phyloP scores from a whole-genome alignment of 2,113 vertebrate species.

The Neomonachus schauinslandi region DNA sequence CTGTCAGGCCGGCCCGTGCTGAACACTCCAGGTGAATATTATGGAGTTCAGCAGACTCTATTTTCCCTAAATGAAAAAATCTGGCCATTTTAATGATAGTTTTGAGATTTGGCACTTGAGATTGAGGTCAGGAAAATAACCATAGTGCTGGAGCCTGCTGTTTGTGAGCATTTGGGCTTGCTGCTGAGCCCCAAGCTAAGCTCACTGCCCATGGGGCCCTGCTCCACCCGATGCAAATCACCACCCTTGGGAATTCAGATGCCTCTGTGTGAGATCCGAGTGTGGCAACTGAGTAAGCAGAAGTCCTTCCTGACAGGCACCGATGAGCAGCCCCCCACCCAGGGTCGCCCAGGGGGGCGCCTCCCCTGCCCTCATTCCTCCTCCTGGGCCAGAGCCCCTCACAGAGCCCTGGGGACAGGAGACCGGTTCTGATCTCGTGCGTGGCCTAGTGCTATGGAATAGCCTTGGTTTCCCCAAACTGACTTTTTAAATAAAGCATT shows the following conservation, averaged over 20 bases:
- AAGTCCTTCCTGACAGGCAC: not conserved
- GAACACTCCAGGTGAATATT: not conserved
- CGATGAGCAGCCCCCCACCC: not conserved
- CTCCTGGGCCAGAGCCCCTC: not conserved
- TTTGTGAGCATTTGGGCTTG: not conserved
- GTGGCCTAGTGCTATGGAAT: rapidly evolving
- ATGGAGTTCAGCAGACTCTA: conserved; percentile 11
- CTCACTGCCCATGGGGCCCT: not conserved
- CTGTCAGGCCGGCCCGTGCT: not conserved
- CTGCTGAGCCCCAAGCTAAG: not conserved
- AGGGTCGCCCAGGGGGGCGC: rapidly evolving
- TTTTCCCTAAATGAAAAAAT: conserved; percentile 58
- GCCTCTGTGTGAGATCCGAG: not conserved
- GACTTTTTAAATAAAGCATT: not conserved
- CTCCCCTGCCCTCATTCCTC: not conserved
- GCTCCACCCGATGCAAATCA: not conserved
- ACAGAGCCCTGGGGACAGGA: too few species aligned
- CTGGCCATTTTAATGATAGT: conserved; percentile 52
- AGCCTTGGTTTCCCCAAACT: not conserved
- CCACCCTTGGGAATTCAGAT: not conserved
- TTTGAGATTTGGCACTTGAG: conserved; percentile 33
- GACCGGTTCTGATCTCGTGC: not conserved
- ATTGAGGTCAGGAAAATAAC: conserved; percentile 58
- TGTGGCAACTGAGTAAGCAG: not conserved
- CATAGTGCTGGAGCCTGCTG: not conserved